Base-by-base conservation (phyloP, 2,113 vertebrate species). In the Melospiza melodia region DNA sequence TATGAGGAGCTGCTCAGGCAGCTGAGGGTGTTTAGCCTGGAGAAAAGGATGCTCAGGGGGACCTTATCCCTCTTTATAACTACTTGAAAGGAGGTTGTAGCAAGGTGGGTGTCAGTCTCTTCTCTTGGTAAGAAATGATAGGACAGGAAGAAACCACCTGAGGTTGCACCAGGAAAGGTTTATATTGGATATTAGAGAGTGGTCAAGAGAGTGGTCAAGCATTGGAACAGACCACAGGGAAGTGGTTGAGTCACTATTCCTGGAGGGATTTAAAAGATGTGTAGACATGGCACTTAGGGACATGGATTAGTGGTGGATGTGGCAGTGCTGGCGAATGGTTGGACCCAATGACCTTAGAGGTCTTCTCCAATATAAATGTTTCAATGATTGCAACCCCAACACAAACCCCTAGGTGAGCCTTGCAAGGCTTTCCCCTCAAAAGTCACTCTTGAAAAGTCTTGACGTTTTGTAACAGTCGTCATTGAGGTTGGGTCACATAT, bases 41-140 rank as follows among this genome's bases (percentile, higher is more conserved):
- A 49, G 16, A 31, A 72, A 49, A 63, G 30, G 24, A 72, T 11
- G 14, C 22, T 35, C 0, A 0, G 13, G 23, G 6, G 11, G 9
- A 35, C 43, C 21, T 63, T 5, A 43, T 8, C 6, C 8, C 49
- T 80, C 21, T 49, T 27, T 33, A 35, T 8, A 58, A 51, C 17
- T n/a, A 43, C 25, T 48, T 73, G 58, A 65, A 73, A 88, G 17
- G 25, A 63, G 13, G 21, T 18, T 43, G 25, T 8, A 35, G 21
- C 6, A 31, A 72, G 30, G 30, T 25, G 11, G 43, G 13, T 43
- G 35, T 39, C 19, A 13, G 16, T 51, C 25, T 54, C 27, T 87
- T 57, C 58, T 63, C 14, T 41, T 35, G 44, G 21, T 33, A 58
- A 51, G 13, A 66, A 72, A 43, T 27, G 6, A 57, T 0, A 65